Percentiles rank a stretch among this genome's conserved stretches.
phyloP scores from a whole-genome alignment of 2,113 vertebrate species.

The Mormyrus iriodes region DNA sequence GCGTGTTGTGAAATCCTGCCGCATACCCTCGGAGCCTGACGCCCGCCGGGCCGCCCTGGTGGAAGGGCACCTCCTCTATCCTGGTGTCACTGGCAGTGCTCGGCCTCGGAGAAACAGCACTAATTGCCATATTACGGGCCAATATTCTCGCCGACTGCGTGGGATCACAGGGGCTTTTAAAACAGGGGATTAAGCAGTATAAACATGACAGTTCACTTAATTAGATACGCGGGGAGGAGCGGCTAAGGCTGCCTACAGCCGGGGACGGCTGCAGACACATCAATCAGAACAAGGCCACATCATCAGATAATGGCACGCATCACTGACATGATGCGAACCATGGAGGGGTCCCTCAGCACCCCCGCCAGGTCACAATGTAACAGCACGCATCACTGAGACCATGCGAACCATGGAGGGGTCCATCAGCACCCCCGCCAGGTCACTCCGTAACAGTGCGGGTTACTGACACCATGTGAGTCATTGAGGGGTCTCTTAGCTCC shows the following conservation, averaged over 20 bases:
- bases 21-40: too few relatives aligned
- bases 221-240: constrained; percentile 3
- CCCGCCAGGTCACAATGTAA: constrained; percentile 25
- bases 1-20: background rate
- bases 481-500: constrained; percentile 21
- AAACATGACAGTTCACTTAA: constrained; percentile 26
- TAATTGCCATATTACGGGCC: background rate
- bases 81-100: background rate
- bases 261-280: constrained; percentile 62
- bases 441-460: constrained; percentile 50
- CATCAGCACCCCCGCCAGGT: constrained; percentile 18
- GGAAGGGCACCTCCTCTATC: background rate
- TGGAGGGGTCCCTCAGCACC: constrained; percentile 20
- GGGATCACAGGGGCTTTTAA: constrained; percentile 18
- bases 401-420: background rate
- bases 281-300: constrained; percentile 48
- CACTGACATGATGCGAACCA: constrained; percentile 31
- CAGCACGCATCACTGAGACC: constrained; percentile 52
- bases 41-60: background rate
- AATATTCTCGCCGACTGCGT: background rate
- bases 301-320: constrained; percentile 54
- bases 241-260: constrained; percentile 40
- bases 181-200: constrained; percentile 24
- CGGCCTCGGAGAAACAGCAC: background rate
- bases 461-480: constrained; percentile 33